Conservation (phyloP, 2,888 invertebrate genomes). For the Rapana venosa region DNA sequence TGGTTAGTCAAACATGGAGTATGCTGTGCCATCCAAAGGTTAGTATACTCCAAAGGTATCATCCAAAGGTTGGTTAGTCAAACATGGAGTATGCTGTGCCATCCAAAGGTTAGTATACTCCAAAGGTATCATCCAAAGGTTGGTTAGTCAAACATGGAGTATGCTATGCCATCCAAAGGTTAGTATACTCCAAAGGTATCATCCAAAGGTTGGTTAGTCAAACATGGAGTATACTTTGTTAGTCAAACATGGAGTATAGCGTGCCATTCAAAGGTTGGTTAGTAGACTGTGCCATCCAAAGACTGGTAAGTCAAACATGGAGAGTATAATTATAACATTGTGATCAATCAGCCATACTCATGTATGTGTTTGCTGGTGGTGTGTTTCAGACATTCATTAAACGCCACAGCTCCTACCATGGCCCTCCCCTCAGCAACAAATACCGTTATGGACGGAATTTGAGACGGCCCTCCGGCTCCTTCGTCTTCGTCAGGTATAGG, state of each 20-base stretch:
- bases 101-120: too few species aligned
- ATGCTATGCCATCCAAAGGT: too few species aligned
- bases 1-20: too few species aligned
- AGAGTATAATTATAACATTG: not conserved
- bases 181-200: too few species aligned
- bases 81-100: too few species aligned
- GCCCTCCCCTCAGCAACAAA: slow-evolving; percentile 50
- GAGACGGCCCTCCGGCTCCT: slow-evolving; percentile 56
- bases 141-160: too few species aligned
- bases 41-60: too few species aligned
- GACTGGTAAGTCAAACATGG: not conserved
- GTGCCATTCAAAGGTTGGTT: not conserved
- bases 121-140: too few species aligned
- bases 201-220: not conserved
- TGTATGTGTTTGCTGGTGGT: too few species aligned
- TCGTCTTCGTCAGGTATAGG: slow-evolving; percentile 52
- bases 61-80: too few species aligned
- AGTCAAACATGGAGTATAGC: not conserved
- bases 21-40: too few species aligned
- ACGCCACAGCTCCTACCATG: slow-evolving; percentile 65
- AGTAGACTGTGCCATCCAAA: not conserved
- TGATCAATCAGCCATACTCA: not conserved
- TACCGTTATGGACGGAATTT: slow-evolving; percentile 49
- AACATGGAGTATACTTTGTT: not conserved
- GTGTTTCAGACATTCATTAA: slow-evolving; percentile 51